Evolutionary conservation across 2,797 vertebrate genomes (phyloP).

Genomic region (Poecilia wingei): DNA sequence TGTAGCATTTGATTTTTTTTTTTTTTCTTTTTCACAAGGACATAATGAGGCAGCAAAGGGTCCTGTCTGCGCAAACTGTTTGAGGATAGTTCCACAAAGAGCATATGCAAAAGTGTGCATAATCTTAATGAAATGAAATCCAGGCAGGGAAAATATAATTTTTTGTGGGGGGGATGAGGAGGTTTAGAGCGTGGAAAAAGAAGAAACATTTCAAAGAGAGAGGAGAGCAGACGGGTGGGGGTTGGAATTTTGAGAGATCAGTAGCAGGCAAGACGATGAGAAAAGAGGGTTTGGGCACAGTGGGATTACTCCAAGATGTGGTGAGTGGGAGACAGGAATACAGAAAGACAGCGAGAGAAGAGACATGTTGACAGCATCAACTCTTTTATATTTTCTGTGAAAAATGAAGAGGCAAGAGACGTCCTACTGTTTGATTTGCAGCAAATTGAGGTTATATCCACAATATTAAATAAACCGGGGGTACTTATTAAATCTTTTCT

Average conservation of each 20-base stretch:
- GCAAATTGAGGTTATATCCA: slow-evolving; percentile 22
- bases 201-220: slow-evolving; percentile 30
- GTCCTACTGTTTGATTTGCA: slow-evolving; percentile 29
- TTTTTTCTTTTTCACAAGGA: slow-evolving; percentile 18
- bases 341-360: slow-evolving; percentile 43
- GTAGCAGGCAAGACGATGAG: slow-evolving; percentile 65
- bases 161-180: not conserved
- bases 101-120: slow-evolving; percentile 49
- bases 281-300: slow-evolving; percentile 59
- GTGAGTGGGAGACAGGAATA: slow-evolving; percentile 66
- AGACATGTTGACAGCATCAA: slow-evolving; percentile 34
- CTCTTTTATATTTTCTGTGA: slow-evolving; percentile 41
- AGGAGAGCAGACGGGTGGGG: slow-evolving; percentile 22
- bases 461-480: not conserved
- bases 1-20: slow-evolving; percentile 3
- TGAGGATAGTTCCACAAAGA: slow-evolving; percentile 35
- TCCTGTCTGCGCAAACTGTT: slow-evolving; percentile 17
- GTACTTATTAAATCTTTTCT: not conserved
- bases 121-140: slow-evolving; percentile 43
- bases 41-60: slow-evolving; percentile 17
- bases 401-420: slow-evolving; percentile 36
- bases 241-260: slow-evolving; percentile 67
- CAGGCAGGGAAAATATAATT: slow-evolving; percentile 28
- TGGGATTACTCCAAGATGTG: slow-evolving; percentile 72
- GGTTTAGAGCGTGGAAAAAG: slow-evolving; percentile 34